Percentiles rank a stretch among this genome's conserved stretches.
These are phyloP conservation scores for Bagarius yarrelli DNA, from an alignment of 2,113 vertebrate genomes.

Conservation along the genomic window DNA sequence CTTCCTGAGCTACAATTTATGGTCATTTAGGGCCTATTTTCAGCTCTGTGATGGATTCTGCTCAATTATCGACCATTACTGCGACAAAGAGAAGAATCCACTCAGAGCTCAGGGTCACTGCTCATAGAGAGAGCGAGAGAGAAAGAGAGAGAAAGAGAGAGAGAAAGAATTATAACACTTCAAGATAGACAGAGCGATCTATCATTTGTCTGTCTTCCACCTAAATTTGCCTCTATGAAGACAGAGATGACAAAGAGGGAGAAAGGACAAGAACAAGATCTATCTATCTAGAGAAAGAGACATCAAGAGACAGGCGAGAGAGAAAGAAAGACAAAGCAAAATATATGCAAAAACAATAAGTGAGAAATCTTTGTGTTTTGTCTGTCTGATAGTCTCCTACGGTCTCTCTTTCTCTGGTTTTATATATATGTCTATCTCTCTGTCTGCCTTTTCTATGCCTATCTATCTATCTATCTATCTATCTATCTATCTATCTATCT, in stretches of 20 bases:
- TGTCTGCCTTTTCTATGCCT: neutral
- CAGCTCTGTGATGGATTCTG: conserved; percentile 27
- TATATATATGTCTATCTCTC: neutral
- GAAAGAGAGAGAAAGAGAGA: conserved; percentile 12
- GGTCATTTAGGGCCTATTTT: conserved; percentile 28
- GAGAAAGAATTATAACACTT: neutral
- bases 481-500: neutral
- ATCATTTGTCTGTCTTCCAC: neutral
- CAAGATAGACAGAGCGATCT: neutral
- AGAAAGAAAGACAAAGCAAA: no score
- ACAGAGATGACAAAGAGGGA: neutral
- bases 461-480: neutral
- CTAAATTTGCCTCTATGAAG: neutral
- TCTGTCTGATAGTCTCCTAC: no score
- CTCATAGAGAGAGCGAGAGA: neutral
- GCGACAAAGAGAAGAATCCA: conserved; percentile 21
- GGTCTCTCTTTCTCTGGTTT: neutral
- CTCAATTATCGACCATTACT: conserved; percentile 27
- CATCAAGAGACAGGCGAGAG: no score
- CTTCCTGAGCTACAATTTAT: conserved; percentile 25
- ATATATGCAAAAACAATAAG: no score
- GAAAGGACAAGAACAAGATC: neutral
- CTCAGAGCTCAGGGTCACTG: conserved; percentile 23
- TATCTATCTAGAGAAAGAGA: neutral
- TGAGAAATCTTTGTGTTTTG: no score